Percentiles rank a stretch among this genome's conserved stretches.
These are phyloP conservation scores for Polymixis flavicincta DNA, from an alignment of 2,888 invertebrate genomes.

Conservation along the genomic window DNA sequence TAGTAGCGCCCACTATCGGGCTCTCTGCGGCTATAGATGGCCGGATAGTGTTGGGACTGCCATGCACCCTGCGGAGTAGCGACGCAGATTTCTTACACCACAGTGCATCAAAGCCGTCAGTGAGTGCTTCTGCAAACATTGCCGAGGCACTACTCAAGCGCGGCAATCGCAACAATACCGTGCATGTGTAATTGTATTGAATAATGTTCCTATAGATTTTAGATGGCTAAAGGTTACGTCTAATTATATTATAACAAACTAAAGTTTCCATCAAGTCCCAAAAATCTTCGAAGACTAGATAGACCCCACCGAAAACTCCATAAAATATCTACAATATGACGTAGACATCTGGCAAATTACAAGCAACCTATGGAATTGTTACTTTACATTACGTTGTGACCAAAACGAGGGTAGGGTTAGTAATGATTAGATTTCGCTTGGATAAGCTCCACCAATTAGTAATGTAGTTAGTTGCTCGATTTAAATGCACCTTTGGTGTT, in stretches of 20 bases:
- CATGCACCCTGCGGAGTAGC: too few species aligned
- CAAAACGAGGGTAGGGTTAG: slow-evolving; percentile 52
- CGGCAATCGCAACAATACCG: too few species aligned
- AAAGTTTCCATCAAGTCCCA: slow-evolving; percentile 17
- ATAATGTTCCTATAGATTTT: not conserved
- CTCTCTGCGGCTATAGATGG: too few species aligned
- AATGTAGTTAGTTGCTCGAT: slow-evolving; percentile 53
- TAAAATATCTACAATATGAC: slow-evolving; percentile 41
- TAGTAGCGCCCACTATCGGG: too few species aligned
- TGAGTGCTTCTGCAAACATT: too few species aligned
- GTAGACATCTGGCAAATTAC: slow-evolving; percentile 47
- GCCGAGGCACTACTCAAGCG: too few species aligned
- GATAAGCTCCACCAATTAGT: slow-evolving; percentile 65
- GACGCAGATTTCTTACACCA: too few species aligned
- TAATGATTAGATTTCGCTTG: slow-evolving; percentile 62
- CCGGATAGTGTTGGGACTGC: too few species aligned
- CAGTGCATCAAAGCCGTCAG: too few species aligned
- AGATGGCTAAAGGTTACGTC: not conserved
- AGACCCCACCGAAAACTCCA: not conserved
- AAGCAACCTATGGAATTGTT: slow-evolving; percentile 46
- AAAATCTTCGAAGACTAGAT: slow-evolving; percentile 20
- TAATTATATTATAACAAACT: not conserved
- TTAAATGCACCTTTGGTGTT: slow-evolving; percentile 60
- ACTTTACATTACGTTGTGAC: slow-evolving; percentile 33
- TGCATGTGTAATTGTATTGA: too few species aligned